Base-by-base conservation (phyloP, 2,797 vertebrate genomes). In the Oreochromis grahami region DNA sequence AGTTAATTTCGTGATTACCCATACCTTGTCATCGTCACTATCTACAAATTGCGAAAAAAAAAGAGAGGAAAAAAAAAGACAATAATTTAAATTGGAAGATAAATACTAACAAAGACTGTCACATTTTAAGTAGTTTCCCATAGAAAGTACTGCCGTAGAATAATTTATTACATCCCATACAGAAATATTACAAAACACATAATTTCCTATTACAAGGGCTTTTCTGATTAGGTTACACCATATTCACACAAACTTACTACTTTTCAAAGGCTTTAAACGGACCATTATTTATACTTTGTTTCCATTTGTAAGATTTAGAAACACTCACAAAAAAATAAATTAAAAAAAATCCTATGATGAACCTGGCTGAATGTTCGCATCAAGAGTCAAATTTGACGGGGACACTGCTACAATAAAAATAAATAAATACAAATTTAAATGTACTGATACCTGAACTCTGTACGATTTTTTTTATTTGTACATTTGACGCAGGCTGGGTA, bases 31-130 rank as follows among this genome's bases (percentile, higher is more conserved):
- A 93, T 95, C 92, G 94, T 96, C 94, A 96, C 94, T 96, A 96
- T 96, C 94, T 96, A 97, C 96, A 97, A 95, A 96, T 95, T 95
- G 89, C 94, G 94, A 95, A 12, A 12, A 3, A 7, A 8, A 95
- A 94, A 96, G 65, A 94, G 92, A 94, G n/a, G n/a, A n/a, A n/a
- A 96, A 83, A 90, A 92, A 90, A 43, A 96, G 96, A 97, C 97
- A 98, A 98, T 98, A 98, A 98, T 97, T 98, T 98, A 98, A 98
- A 96, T 95, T 96, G 94, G 65, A 96, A 95, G 97, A 98, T 98
- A 98, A 98, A 98, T 98, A 98, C 96, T 96, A 96, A 97, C 96
- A 97, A 97, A 95, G 93, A 94, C 96, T 85, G 94, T 96, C 95
- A 96, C 96, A 94, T 94, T 94, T 95, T 93, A 94, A 93, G 93